These are phyloP conservation scores for Characodon lateralis DNA, from an alignment of 2,797 vertebrate genomes.

Conservation along the genomic window DNA sequence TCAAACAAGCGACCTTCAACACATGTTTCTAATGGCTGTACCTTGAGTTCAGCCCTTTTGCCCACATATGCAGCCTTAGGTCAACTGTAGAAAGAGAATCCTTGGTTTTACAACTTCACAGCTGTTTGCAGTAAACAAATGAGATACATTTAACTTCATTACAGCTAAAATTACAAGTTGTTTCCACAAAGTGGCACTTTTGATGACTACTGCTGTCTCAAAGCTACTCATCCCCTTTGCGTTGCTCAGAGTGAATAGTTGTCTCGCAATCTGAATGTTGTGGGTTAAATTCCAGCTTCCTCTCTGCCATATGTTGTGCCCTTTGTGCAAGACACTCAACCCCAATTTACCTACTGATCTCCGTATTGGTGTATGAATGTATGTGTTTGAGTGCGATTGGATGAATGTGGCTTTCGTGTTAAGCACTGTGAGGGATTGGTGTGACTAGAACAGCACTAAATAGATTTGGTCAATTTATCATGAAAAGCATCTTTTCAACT, in stretches of 20 bases:
- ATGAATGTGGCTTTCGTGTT: no score
- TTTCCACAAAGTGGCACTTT: not conserved
- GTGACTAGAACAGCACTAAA: not conserved
- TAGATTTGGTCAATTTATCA: not conserved
- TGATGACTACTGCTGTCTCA: not conserved
- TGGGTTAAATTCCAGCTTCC: not conserved
- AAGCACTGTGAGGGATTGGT: not conserved
- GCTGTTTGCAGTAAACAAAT: not conserved
- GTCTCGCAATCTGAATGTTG: not conserved
- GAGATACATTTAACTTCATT: not conserved
- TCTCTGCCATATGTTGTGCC: not conserved
- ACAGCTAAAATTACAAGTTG: not conserved
- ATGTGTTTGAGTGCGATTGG: not conserved
- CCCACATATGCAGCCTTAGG: constrained; percentile 47
- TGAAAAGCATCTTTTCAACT: not conserved
- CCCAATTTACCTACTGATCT: not conserved
- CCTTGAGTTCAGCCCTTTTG: constrained; percentile 42
- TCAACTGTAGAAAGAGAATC: constrained; percentile 24
- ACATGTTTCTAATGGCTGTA: constrained; percentile 42
- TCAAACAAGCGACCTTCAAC: constrained; percentile 62
- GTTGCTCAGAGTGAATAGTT: not conserved
- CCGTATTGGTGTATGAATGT: not conserved
- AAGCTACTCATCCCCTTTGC: not conserved
- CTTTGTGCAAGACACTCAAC: not conserved
- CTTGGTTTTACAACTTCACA: constrained; percentile 17